Conservation (phyloP, 2,888 invertebrate genomes). For the Meganola albula region DNA sequence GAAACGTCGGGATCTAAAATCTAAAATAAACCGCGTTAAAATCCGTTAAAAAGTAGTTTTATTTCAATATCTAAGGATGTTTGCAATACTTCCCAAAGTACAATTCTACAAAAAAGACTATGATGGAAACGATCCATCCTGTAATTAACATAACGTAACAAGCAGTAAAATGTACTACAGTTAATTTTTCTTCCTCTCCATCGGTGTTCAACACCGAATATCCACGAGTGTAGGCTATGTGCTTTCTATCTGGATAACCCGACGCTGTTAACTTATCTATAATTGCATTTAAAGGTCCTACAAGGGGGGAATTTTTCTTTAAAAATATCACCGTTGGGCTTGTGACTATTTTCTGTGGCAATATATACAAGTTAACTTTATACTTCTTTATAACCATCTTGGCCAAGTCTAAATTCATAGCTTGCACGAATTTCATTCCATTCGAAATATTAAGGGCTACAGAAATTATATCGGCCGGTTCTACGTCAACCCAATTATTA, state of each 20-base stretch:
- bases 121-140: conserved; percentile 45
- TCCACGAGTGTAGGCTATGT: conserved; percentile 31
- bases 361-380: conserved; percentile 37
- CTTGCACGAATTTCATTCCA: conserved; percentile 49
- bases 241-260: conserved; percentile 46
- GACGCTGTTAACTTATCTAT: conserved; percentile 42
- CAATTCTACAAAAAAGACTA: conserved; percentile 45
- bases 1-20: no score
- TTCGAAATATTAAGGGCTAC: conserved; percentile 37
- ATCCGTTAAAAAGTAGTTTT: no score
- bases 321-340: conserved; percentile 52
- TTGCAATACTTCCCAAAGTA: conserved; percentile 26
- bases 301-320: conserved; percentile 55
- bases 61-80: conserved; percentile 29
- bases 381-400: conserved; percentile 32
- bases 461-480: conserved; percentile 34
- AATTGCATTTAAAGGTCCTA: conserved; percentile 35
- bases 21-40: no score
- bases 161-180: conserved; percentile 47
- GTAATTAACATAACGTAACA: conserved; percentile 47
- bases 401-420: conserved; percentile 43
- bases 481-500: conserved; percentile 42
- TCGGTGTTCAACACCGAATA: conserved; percentile 8
- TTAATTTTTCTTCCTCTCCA: conserved; percentile 35
- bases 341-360: conserved; percentile 39